These are phyloP conservation scores for Papilio xuthus DNA, from an alignment of 1,140 invertebrate species.

Conservation along the genomic window DNA sequence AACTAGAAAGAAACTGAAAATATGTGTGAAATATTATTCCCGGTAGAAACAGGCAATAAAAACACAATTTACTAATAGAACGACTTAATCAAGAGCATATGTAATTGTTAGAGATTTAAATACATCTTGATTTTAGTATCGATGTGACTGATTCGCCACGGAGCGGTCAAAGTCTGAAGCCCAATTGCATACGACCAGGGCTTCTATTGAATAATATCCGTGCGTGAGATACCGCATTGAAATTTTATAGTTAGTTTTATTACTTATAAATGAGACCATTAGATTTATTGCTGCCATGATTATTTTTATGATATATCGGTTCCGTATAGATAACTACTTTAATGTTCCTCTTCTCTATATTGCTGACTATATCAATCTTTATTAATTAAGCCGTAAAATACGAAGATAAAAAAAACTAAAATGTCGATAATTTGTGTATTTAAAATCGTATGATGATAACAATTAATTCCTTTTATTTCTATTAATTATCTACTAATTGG, in stretches of 20 bases:
- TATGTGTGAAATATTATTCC: neutral
- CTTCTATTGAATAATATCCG: conserved; percentile 65
- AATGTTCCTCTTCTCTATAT: conserved; percentile 1
- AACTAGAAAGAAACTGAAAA: conserved; percentile 1
- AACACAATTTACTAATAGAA: conserved; percentile 14
- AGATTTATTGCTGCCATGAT: conserved; percentile 73
- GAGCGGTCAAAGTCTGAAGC: conserved; percentile 60
- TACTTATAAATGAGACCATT: conserved; percentile 76
- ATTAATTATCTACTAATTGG: neutral
- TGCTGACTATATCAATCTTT: conserved; percentile 31
- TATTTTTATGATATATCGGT: conserved; percentile 67
- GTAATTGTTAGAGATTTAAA: conserved; percentile 34
- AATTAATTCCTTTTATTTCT: neutral
- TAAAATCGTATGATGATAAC: neutral
- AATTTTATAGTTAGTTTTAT: conserved; percentile 76
- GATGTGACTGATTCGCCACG: conserved; percentile 73
- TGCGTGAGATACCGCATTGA: conserved; percentile 69
- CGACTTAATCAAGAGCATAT: conserved; percentile 32
- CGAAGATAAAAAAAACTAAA: conserved; percentile 39
- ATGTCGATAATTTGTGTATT: conserved; percentile 46
- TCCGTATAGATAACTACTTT: conserved; percentile 43
- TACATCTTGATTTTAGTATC: conserved; percentile 61
- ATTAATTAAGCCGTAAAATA: conserved; percentile 53
- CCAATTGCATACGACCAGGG: conserved; percentile 74
- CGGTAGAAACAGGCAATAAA: neutral